A percentile compares a stretch with the other conserved stretches of the same genome.
These are phyloP conservation scores for Paratrypauchen microcephalus DNA, from an alignment of 2,797 vertebrate genomes.

Conservation along the genomic window DNA sequence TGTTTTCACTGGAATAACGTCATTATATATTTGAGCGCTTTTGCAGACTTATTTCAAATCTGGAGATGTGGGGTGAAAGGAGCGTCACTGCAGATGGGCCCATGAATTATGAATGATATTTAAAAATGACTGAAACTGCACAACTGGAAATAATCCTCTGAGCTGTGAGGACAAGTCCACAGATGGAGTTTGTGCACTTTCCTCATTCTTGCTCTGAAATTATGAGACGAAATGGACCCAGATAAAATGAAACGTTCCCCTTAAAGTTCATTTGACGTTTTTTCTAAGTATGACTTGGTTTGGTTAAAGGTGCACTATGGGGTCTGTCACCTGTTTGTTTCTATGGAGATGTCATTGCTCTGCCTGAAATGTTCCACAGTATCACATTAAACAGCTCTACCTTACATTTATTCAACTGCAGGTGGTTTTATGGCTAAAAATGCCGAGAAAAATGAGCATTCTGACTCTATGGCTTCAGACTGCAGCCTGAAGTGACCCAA, in stretches of 20 bases:
- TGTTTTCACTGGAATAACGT: background rate
- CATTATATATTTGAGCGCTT: slow-evolving; percentile 2
- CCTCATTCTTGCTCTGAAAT: background rate
- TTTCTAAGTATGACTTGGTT: too few relatives aligned
- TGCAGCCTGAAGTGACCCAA: too few relatives aligned
- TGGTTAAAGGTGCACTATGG: too few relatives aligned
- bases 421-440: too few relatives aligned
- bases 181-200: background rate
- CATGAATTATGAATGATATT: slow-evolving; percentile 2
- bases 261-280: too few relatives aligned
- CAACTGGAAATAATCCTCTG: background rate
- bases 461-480: too few relatives aligned
- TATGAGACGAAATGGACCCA: background rate
- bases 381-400: too few relatives aligned
- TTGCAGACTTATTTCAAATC: background rate
- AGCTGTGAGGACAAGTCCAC: background rate
- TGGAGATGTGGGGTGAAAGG: background rate
- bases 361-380: too few relatives aligned
- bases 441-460: too few relatives aligned
- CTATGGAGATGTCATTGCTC: too few relatives aligned
- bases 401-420: too few relatives aligned
- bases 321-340: too few relatives aligned
- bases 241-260: background rate
- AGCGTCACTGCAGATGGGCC: slow-evolving; percentile 5
- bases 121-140: background rate